phyloP scores from a whole-genome alignment of 2,797 vertebrate genomes.

The Anisognathus igniventris region DNA sequence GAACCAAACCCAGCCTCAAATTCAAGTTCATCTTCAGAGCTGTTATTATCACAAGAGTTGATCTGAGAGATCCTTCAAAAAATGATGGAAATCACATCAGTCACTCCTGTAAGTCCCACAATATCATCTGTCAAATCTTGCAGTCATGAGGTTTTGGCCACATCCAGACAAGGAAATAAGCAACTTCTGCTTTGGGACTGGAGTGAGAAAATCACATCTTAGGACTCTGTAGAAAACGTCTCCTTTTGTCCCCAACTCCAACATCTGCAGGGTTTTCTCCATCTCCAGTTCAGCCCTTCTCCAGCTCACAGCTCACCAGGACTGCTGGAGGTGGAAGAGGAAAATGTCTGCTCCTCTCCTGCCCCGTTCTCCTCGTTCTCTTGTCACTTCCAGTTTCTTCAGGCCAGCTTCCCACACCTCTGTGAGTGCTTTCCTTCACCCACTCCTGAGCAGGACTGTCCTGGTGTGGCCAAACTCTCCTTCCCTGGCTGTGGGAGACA shows the following conservation, averaged over 20 bases:
- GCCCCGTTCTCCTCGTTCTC: not conserved
- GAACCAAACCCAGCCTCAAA: conserved; percentile 9
- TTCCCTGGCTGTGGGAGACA: not conserved
- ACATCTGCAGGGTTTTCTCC: not conserved
- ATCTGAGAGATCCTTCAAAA: not conserved
- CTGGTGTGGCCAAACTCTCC: not conserved
- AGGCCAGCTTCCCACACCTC: fast-evolving
- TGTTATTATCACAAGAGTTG: not conserved
- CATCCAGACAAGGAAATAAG: not conserved
- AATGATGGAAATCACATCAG: not conserved
- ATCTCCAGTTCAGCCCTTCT: not conserved
- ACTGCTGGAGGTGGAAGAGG: not conserved
- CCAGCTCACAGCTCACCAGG: not conserved
- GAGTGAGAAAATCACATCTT: not conserved
- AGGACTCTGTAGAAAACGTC: not conserved
- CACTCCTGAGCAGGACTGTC: not conserved
- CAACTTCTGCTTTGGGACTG: not conserved
- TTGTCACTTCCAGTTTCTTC: not conserved
- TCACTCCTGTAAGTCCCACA: not conserved
- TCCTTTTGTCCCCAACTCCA: not conserved
- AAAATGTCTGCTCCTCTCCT: not conserved
- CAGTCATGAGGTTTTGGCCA: not conserved
- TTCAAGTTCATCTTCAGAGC: not conserved
- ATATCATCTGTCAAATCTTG: not conserved
- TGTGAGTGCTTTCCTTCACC: not conserved